phyloP scores from a whole-genome alignment of 2,797 vertebrate genomes.

The Clamator glandarius region DNA sequence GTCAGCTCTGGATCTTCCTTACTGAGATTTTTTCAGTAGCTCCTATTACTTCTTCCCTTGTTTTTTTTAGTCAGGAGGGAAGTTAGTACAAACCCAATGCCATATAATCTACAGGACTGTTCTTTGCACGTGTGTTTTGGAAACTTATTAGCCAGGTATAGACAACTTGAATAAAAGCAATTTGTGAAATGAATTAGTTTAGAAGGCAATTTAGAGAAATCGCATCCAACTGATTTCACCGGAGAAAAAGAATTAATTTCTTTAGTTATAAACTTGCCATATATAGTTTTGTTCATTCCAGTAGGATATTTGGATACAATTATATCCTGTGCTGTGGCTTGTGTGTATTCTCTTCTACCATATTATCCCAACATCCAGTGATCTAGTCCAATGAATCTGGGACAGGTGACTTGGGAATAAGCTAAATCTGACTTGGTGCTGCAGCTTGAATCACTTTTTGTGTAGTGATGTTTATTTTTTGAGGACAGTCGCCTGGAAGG shows the following conservation, averaged over 20 bases:
- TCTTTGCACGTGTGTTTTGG: background rate
- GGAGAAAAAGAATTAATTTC: background rate
- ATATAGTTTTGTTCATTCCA: background rate
- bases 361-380: background rate
- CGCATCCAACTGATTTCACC: background rate
- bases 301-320: background rate
- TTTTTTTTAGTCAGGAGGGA: background rate
- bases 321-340: background rate
- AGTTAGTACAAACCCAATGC: background rate
- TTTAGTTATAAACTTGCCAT: background rate
- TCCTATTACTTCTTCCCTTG: background rate
- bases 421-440: background rate
- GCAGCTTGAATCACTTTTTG: background rate
- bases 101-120: background rate
- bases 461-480: constrained; percentile 32
- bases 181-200: background rate
- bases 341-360: background rate
- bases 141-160: background rate
- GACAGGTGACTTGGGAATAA: background rate
- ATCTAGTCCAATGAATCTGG: background rate
- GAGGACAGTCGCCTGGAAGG: background rate
- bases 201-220: background rate
- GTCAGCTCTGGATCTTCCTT: background rate
- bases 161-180: background rate
- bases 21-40: background rate